Evolutionary conservation across 2,888 invertebrate species (phyloP), one percentile per base, ranked within the genome.

Genomic region (Drosophila fulvimacula): DNA sequence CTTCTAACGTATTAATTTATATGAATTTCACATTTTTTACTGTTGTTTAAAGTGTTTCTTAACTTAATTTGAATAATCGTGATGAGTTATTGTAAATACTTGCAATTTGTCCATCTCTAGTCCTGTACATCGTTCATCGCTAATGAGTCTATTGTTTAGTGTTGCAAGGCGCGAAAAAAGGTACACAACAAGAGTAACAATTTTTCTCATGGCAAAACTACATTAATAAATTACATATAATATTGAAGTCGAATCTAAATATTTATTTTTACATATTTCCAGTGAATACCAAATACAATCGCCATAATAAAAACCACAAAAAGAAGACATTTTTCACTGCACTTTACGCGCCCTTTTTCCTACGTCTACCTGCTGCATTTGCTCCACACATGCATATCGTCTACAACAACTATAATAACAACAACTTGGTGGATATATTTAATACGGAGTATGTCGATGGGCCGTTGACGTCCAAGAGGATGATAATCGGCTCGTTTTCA

Each of bases 401-500:
- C 58, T 63, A 66, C 63, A 67, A 76, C 61, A 59, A 73, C 55
- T 61, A 61, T 5, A 65, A 68, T 44, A 69, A 86, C 44, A 63
- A 82, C 49, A 51, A 51, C 21, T 58, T 82, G 44, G 79, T 48
- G 44, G 84, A 88, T 76, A 56, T 75, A 36, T 61, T 71, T 15
- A 64, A 67, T 67, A 83, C 82, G 63, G 92, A 92, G 76, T 87
- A 88, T 62, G 87, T 90, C 69, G 92, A 92, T 79, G 89, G 88
- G 7, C 89, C 91, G 42, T 68, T 86, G 32, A 79, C 89, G 46
- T 85, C 90, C 44, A 82, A 83, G 15, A 85, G 87, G 30, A 79
- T 92, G 71, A 83, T 90, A 48, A 81, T 91, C 64, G 90, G 90
- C 11, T 90, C 92, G 15, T 91, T 91, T 66, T 91, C 91, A 60